Conservation (phyloP, 2,888 invertebrate species). For the Gastracanthus pulcherrimus region DNA sequence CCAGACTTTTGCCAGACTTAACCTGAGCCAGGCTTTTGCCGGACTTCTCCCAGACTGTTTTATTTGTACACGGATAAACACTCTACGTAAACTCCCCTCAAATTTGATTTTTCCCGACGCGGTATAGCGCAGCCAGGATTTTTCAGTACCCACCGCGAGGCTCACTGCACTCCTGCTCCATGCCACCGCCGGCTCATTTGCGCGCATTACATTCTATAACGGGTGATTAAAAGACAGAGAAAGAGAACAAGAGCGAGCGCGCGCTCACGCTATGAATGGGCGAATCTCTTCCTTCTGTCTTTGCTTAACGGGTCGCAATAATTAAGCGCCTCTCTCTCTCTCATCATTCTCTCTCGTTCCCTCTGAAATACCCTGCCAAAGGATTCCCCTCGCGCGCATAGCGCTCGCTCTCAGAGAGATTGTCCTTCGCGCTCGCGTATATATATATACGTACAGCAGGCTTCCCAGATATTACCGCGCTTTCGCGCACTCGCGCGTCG, state of each 20-base stretch:
- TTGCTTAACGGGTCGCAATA: constrained; percentile 59
- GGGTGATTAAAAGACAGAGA: not conserved
- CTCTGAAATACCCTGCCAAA: constrained; percentile 8
- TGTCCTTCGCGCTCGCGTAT: not conserved
- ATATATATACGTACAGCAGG: too few relatives aligned
- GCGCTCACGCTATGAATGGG: not conserved
- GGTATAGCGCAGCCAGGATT: not conserved
- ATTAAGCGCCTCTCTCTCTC: constrained; percentile 67
- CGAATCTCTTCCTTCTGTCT: constrained; percentile 54
- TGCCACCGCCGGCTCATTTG: too few relatives aligned
- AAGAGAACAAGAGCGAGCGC: too few relatives aligned
- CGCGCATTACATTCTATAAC: not conserved
- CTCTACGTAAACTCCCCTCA: too few relatives aligned
- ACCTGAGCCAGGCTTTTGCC: too few relatives aligned
- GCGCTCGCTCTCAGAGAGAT: too few relatives aligned
- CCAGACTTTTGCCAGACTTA: too few relatives aligned
- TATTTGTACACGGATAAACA: too few relatives aligned
- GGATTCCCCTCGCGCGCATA: not conserved
- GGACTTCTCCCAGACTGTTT: too few relatives aligned
- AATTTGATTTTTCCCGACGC: not conserved
- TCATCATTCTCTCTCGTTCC: constrained; percentile 16
- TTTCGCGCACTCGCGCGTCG: constrained; percentile 48
- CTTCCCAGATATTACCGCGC: too few relatives aligned
- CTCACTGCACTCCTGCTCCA: too few relatives aligned
- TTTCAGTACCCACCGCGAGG: too few relatives aligned